Conservation (phyloP, 2,797 vertebrate genomes). For the Anas flavirostris region DNA sequence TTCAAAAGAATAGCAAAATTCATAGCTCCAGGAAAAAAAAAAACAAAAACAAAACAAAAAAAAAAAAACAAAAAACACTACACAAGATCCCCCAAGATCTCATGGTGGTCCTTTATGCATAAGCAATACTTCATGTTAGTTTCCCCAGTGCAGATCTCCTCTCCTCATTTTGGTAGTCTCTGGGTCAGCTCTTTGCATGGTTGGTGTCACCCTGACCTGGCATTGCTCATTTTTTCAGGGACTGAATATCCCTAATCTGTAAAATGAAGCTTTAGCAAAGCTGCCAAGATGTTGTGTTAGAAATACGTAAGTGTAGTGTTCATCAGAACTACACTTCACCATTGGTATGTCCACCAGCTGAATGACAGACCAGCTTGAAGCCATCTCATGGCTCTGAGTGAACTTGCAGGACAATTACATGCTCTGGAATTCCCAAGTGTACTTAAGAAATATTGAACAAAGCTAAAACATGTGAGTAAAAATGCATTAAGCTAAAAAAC, state of each 20-base stretch:
- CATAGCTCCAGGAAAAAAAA: neutral
- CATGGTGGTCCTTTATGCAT: neutral
- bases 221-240: neutral
- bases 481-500: slow-evolving; percentile 63
- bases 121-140: neutral
- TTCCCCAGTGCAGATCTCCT: neutral
- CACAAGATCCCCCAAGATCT: neutral
- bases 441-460: slow-evolving; percentile 66
- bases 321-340: neutral
- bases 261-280: slow-evolving; percentile 28
- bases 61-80: neutral
- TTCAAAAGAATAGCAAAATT: neutral
- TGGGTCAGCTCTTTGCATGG: neutral
- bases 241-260: neutral
- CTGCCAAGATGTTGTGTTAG: slow-evolving; percentile 4
- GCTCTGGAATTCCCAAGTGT: slow-evolving; percentile 44
- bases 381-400: slow-evolving; percentile 8
- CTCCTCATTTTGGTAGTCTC: neutral
- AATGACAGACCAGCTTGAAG: slow-evolving; percentile 53
- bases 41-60: neutral
- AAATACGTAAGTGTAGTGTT: neutral
- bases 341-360: slow-evolving; percentile 13
- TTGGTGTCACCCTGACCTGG: neutral
- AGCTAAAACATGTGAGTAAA: slow-evolving; percentile 63
- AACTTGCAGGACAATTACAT: slow-evolving; percentile 63